These are phyloP conservation scores for Myotis pilosus DNA, from an alignment of 2,797 vertebrate genomes.

Conservation along the genomic window DNA sequence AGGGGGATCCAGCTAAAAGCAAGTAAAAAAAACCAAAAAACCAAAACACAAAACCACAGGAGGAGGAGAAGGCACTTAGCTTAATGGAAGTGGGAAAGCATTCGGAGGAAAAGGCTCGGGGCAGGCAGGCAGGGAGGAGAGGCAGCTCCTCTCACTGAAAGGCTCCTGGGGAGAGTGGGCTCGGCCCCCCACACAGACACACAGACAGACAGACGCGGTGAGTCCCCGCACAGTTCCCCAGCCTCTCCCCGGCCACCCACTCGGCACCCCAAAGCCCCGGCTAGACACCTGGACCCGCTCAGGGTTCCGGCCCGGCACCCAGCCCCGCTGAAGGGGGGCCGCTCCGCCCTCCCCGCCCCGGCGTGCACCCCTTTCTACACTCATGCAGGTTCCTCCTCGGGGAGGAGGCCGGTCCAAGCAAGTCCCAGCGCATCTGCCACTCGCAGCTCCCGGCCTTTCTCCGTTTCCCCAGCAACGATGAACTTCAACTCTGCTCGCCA, in stretches of 20 bases:
- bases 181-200: not conserved
- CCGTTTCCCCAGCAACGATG: not conserved
- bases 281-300: not conserved
- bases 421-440: not conserved
- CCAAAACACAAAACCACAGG: not conserved
- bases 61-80: conserved; percentile 64
- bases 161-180: not conserved
- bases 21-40: not conserved
- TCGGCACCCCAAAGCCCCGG: not conserved
- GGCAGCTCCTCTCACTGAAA: not conserved
- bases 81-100: conserved; percentile 69
- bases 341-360: not conserved
- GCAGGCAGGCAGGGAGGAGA: not conserved
- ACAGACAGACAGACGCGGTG: not conserved
- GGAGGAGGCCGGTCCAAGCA: not conserved
- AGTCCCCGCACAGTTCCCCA: not conserved
- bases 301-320: not conserved
- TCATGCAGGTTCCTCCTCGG: not conserved
- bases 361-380: not conserved
- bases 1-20: conserved; percentile 42
- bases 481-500: not conserved
- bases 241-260: not conserved
- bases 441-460: not conserved
- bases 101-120: conserved; percentile 41
- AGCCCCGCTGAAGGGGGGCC: not conserved